Base-by-base conservation (phyloP, 2,797 vertebrate species). In the Syngnathus acus region DNA sequence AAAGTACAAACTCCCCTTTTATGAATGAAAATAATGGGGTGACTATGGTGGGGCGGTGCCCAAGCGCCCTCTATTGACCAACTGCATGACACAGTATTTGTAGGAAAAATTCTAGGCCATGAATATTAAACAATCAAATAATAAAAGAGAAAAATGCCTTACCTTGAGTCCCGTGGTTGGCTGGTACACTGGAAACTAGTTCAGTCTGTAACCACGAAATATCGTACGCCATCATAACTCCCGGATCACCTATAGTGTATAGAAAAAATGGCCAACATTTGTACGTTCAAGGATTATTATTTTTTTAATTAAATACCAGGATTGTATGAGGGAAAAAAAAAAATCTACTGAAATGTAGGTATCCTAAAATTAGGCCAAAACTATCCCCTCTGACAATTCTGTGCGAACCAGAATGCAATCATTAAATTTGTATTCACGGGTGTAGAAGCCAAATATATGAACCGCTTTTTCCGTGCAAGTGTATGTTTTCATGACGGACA, bases 381-480 rank as follows among this genome's bases (percentile, higher is more conserved):
- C 39, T 19, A n/a, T 21, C 59, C 42, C 59, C 59, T n/a, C 38
- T 61, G 38, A 42, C 38, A 61, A 37, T 57, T 57, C 26, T 37
- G 6, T 57, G 32, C 14, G 37, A 32, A 37, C 14, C 26, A 57
- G 13, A 57, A 57, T 38, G 26, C n/a, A 61, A 42, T 61, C 59
- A 42, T 61, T 42, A 42, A 42, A 61, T 61, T 21, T 42, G 59
- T 14, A 61, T 63, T 26, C 61, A 48, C 9, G 21, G 14, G 4
- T 47, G 6, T 66, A 66, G 70, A 78, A 72, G 43, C n/a, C 64
- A 71, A 40, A 68, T 58, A 48, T 68, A 64, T 69, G 68, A 64
- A 39, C 38, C 42, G 40, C 37, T 65, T 39, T 32, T 39, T 9
- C 50, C 53, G 26, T 1, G 59, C 73, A 77, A 21, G 67, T 72